Percentiles rank a stretch among this genome's conserved stretches.
Evolutionary conservation across 2,113 vertebrate genomes (phyloP).

Genomic region (Ploceus nigricollis): DNA sequence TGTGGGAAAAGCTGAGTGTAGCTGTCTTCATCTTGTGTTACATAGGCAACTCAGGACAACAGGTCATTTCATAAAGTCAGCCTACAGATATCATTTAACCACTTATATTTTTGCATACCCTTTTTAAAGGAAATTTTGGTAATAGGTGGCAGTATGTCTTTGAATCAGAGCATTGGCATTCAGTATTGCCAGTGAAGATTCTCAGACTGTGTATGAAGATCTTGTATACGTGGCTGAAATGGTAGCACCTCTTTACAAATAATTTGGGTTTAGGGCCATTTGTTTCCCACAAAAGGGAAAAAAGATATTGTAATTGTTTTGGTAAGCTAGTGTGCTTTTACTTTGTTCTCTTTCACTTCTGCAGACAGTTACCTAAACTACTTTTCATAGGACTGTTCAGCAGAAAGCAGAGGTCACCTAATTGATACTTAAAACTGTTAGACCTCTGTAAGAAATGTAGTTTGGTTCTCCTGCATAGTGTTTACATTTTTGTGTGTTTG

Average conservation of each 20-base stretch:
- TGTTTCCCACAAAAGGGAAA: neutral
- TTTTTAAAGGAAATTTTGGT: neutral
- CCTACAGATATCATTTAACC: neutral
- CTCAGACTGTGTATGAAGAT: neutral
- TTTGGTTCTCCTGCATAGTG: neutral
- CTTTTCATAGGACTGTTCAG: neutral
- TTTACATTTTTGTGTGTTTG: neutral
- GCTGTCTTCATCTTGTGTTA: neutral
- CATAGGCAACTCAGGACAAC: neutral
- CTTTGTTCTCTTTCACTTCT: neutral
- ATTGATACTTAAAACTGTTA: neutral
- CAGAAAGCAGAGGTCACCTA: neutral
- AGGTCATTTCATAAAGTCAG: neutral
- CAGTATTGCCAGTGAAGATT: neutral
- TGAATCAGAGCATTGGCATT: neutral
- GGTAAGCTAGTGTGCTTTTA: neutral
- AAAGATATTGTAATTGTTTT: neutral
- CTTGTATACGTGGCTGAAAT: accelerated
- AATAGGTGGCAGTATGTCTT: neutral
- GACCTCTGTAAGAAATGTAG: neutral
- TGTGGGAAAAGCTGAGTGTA: neutral
- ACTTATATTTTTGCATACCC: neutral
- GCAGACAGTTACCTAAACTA: neutral
- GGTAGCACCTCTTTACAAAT: neutral
- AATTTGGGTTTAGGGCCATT: neutral